phyloP scores from a whole-genome alignment of 1,140 invertebrate genomes.

The Scaptomyza montana region DNA sequence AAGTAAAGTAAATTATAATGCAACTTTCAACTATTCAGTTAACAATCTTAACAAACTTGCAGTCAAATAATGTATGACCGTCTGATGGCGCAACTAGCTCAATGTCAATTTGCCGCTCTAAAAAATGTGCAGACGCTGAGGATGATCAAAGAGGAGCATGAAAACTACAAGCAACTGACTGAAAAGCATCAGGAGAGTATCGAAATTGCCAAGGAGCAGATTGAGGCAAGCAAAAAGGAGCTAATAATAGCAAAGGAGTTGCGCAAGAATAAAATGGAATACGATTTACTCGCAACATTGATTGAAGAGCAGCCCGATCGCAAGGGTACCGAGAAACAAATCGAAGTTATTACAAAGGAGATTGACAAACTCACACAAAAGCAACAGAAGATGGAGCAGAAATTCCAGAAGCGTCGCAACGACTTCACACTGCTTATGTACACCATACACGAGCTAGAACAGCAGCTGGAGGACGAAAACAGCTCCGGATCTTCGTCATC shows the following conservation, averaged over 20 bases:
- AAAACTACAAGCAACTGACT: slow-evolving; percentile 92
- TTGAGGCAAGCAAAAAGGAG: slow-evolving; percentile 90
- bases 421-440: slow-evolving; percentile 95
- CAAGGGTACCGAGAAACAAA: slow-evolving; percentile 90
- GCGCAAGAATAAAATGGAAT: slow-evolving; percentile 95
- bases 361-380: slow-evolving; percentile 87
- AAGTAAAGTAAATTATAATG: slow-evolving; percentile 84
- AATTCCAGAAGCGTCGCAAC: slow-evolving; percentile 92
- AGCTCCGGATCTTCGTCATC: slow-evolving; percentile 53
- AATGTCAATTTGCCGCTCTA: slow-evolving; percentile 94
- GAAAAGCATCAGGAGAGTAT: slow-evolving; percentile 91
- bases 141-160: slow-evolving; percentile 93
- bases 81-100: slow-evolving; percentile 91
- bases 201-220: slow-evolving; percentile 89
- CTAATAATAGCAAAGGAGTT: slow-evolving; percentile 92
- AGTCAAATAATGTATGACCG: slow-evolving; percentile 89
- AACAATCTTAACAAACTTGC: slow-evolving; percentile 43
- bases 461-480: slow-evolving; percentile 88
- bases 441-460: slow-evolving; percentile 91
- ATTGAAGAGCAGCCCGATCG: slow-evolving; percentile 95
- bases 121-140: slow-evolving; percentile 91
- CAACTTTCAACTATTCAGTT: not conserved
- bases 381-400: slow-evolving; percentile 89
- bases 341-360: slow-evolving; percentile 90
- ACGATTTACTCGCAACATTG: slow-evolving; percentile 95